A percentile compares a stretch with the other conserved stretches of the same genome.
These are phyloP conservation scores for Microctonus brassicae DNA, from an alignment of 2,888 invertebrate species.

Conservation along the genomic window DNA sequence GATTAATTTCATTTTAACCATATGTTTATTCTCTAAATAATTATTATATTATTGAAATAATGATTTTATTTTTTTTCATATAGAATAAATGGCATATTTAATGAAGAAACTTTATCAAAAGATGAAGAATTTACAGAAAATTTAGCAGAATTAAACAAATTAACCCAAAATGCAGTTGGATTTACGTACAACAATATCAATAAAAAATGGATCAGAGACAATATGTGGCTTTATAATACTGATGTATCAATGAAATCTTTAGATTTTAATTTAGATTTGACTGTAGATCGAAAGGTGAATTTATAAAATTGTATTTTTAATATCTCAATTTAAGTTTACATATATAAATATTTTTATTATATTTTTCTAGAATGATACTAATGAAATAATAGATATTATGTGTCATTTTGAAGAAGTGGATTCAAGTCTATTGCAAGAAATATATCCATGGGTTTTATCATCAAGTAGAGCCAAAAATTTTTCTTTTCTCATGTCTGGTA, in stretches of 20 bases:
- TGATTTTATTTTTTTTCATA: not conserved
- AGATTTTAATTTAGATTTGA: constrained; percentile 45
- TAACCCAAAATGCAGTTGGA: constrained; percentile 43
- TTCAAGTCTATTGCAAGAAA: constrained; percentile 47
- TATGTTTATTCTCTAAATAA: not conserved
- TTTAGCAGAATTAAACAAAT: constrained; percentile 30
- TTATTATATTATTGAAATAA: not conserved
- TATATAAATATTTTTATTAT: not conserved
- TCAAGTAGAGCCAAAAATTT: constrained; percentile 51
- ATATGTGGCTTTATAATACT: constrained; percentile 48
- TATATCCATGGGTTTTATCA: constrained; percentile 49
- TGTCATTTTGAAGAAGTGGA: constrained; percentile 48
- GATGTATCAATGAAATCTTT: constrained; percentile 44
- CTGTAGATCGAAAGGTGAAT: constrained; percentile 48
- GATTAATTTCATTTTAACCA: not conserved
- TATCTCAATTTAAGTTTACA: not conserved
- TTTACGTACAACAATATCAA: constrained; percentile 48
- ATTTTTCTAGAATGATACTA: constrained; percentile 30
- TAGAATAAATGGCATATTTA: not conserved
- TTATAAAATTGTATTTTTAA: not conserved
- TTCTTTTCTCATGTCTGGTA: constrained; percentile 52
- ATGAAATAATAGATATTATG: constrained; percentile 46
- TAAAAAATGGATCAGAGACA: constrained; percentile 49
- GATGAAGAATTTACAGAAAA: not conserved
- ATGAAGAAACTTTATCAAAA: not conserved